Evolutionary conservation across 2,888 invertebrate genomes (phyloP).

Genomic region (Thereva unica): DNA sequence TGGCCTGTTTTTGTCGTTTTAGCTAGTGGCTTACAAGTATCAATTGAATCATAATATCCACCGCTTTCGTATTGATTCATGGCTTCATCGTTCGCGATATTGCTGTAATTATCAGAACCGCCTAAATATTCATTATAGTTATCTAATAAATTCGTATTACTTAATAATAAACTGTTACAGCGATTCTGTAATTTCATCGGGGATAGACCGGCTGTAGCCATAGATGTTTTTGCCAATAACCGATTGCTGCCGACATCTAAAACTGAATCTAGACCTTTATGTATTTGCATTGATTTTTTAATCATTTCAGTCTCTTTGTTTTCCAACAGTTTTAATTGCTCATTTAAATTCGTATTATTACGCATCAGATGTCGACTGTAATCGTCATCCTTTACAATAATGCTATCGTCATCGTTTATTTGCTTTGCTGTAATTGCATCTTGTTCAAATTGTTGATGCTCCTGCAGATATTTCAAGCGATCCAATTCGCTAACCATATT

Average conservation of each 20-base stretch:
- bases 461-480: constrained; percentile 35
- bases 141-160: constrained; percentile 35
- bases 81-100: constrained; percentile 7
- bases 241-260: constrained; percentile 28
- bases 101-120: constrained; percentile 6
- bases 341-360: constrained; percentile 54
- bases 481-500: constrained; percentile 34
- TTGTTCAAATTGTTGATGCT: constrained; percentile 7
- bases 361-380: constrained; percentile 49
- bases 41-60: constrained; percentile 10
- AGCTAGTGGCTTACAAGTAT: neutral
- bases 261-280: constrained; percentile 36
- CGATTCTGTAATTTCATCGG: constrained; percentile 1
- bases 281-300: constrained; percentile 40
- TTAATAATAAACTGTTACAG: neutral
- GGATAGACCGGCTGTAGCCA: constrained; percentile 4
- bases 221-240: neutral
- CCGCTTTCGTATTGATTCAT: constrained; percentile 5
- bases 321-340: constrained; percentile 54
- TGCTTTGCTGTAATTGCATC: neutral
- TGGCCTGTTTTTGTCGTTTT: constrained; percentile 20
- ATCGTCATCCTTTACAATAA: constrained; percentile 36
- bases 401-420: constrained; percentile 27
- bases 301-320: constrained; percentile 53
- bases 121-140: constrained; percentile 25